A percentile compares a stretch with the other conserved stretches of the same genome.
phyloP scores from a whole-genome alignment of 2,113 vertebrate species.

The Cercocebus atys region DNA sequence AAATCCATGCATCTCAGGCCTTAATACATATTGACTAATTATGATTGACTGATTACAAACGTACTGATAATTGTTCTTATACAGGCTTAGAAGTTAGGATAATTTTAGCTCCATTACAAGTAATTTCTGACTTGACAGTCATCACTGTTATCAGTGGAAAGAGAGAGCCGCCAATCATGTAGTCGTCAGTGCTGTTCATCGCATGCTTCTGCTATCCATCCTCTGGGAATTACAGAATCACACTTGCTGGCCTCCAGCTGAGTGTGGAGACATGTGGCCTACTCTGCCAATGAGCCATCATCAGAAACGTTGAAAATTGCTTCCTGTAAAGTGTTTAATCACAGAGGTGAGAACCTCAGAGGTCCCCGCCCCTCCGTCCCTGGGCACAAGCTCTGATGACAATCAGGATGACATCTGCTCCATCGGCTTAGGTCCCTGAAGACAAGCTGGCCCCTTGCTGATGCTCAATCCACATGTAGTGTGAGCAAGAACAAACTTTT shows the following conservation, averaged over 20 bases:
- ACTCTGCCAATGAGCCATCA: background rate
- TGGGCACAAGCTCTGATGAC: background rate
- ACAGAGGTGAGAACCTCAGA: background rate
- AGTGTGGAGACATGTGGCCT: background rate
- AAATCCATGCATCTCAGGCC: background rate
- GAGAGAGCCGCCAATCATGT: background rate
- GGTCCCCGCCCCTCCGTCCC: too few species aligned
- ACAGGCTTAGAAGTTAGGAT: background rate
- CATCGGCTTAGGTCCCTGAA: too few species aligned
- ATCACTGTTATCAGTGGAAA: background rate
- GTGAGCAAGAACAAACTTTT: background rate
- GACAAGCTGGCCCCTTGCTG: background rate
- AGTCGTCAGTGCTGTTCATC: background rate
- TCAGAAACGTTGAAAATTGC: background rate
- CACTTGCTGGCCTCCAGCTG: background rate
- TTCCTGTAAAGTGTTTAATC: background rate
- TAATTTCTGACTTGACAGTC: background rate
- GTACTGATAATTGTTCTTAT: background rate
- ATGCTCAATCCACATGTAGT: background rate
- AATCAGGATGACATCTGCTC: background rate
- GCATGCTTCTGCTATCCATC: background rate
- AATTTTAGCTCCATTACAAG: background rate
- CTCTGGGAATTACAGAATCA: background rate
- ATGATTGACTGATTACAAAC: too few species aligned
- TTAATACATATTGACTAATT: background rate